Evolutionary conservation across 2,113 vertebrate species (phyloP).

Genomic region (Genyomyrus donnyi): DNA sequence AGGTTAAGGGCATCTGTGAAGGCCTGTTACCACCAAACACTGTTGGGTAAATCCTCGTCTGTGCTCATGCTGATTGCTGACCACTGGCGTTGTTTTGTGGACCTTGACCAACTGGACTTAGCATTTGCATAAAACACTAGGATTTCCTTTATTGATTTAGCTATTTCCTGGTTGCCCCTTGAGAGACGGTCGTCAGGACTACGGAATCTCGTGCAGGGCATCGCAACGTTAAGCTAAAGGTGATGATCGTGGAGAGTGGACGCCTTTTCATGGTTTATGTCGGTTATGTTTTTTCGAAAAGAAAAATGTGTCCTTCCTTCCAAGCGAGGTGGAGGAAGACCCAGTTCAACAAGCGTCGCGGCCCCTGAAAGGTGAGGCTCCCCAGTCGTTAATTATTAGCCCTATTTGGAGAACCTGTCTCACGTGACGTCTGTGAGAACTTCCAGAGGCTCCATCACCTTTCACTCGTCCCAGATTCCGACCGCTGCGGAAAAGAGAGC

Average conservation of each 20-base stretch:
- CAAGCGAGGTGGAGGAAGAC: neutral
- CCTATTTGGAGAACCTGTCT: neutral
- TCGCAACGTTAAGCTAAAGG: neutral
- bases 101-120: neutral
- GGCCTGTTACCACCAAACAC: too few relatives aligned
- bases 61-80: neutral
- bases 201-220: neutral
- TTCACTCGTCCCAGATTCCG: neutral
- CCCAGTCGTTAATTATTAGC: neutral
- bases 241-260: neutral
- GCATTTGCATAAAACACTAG: too few relatives aligned
- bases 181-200: neutral
- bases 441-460: neutral
- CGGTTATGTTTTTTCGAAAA: neutral
- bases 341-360: neutral
- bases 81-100: neutral
- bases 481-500: neutral
- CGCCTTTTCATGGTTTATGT: neutral
- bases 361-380: neutral
- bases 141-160: neutral
- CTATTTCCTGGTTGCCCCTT: neutral
- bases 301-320: neutral
- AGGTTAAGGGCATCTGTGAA: neutral
- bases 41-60: neutral
- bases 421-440: neutral